Base-by-base conservation (phyloP, 2,797 vertebrate genomes). In the Parotocinclus haroldoi region DNA sequence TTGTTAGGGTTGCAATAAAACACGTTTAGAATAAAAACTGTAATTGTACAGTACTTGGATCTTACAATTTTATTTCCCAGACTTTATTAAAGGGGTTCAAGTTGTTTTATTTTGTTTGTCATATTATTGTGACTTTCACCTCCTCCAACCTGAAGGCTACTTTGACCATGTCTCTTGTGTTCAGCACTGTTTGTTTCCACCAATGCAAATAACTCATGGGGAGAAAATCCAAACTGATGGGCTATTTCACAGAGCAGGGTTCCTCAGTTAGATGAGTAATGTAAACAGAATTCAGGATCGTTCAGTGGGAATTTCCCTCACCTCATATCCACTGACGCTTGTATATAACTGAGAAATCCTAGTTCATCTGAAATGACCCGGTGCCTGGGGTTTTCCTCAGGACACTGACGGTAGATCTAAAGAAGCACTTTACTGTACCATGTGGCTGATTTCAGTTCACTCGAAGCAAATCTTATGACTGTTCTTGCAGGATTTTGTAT, bases 401-500 rank as follows among this genome's bases (percentile, higher is more conserved):
- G 67, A 62, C 12, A 39, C 39, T 2, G 54, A 72, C 48, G 44
- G 48, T 63, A 72, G 84, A 85, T 86, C 88, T 82, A 78, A 85
- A 87, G 82, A 89, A 90, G 91, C 91, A 92, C 91, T 92, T 92
- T 92, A 92, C 88, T 89, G 88, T 90, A 89, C 87, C 85, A 87
- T 81, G 85, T 89, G 89, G 89, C 89, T 91, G 87, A 89, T 84
- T 86, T 86, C 86, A 88, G 86, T 90, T 91, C 84, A 90, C 84
- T 79, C 82, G 61, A 85, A 65, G 86, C 86, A 87, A 90, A 82
- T 80, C 83, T 85, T 87, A 81, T 82, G 85, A 86, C 82, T 59
- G 84, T 89, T 89, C 87, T 87, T 80, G 76, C 84, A 86, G 83
- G 86, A 82, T 90, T 91, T 91, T 92, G 85, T 92, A 90, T 89